phyloP scores from a whole-genome alignment of 2,113 vertebrate species.

The Tursiops truncatus region DNA sequence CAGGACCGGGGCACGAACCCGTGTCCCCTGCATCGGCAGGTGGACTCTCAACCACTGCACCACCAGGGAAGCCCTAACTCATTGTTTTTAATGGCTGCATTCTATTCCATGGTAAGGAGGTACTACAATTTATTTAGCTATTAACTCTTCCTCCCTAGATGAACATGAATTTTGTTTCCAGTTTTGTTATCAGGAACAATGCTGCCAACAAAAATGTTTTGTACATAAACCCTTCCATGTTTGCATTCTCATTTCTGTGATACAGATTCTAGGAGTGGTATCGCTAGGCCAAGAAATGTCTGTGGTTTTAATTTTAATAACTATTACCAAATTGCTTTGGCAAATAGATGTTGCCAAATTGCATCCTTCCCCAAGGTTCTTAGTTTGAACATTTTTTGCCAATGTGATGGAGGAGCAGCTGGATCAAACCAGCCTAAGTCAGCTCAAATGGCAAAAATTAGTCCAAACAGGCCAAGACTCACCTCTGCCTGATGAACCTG shows the following conservation, averaged over 20 bases:
- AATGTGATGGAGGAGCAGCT: not conserved
- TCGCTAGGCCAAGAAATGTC: not conserved
- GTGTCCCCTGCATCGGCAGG: too few relatives aligned
- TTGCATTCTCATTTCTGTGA: not conserved
- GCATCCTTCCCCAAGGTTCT: not conserved
- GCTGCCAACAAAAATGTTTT: not conserved
- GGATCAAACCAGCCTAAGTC: not conserved
- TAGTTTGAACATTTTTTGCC: not conserved
- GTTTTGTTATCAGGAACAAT: not conserved
- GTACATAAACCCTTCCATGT: not conserved
- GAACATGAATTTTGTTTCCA: not conserved
- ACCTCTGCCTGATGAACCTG: not conserved
- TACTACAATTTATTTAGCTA: not conserved
- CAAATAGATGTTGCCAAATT: not conserved
- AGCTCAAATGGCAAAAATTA: not conserved
- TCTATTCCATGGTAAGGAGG: not conserved
- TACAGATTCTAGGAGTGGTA: not conserved
- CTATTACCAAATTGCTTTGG: not conserved
- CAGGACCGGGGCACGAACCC: fast-evolving
- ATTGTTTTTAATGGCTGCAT: not conserved
- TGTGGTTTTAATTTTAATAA: not conserved
- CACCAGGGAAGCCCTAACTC: not conserved
- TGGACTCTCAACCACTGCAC: too few relatives aligned
- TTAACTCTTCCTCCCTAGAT: not conserved
- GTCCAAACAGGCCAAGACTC: not conserved